A percentile compares a stretch with the other conserved stretches of the same genome.
These are phyloP conservation scores for Vultur gryphus DNA, from an alignment of 2,797 vertebrate species.

Conservation along the genomic window DNA sequence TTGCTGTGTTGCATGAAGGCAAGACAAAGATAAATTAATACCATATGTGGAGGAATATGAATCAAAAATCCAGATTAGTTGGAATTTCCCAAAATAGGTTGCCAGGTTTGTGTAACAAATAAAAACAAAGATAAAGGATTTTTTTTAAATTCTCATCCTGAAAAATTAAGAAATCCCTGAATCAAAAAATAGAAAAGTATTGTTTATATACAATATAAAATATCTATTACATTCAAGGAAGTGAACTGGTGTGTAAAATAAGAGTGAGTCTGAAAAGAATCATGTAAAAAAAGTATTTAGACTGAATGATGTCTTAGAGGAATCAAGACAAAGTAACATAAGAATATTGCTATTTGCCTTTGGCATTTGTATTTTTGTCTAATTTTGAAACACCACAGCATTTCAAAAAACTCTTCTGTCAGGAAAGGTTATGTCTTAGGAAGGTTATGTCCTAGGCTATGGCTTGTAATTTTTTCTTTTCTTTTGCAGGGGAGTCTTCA, in stretches of 20 bases:
- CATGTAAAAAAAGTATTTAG: not conserved
- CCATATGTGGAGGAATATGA: constrained; percentile 66
- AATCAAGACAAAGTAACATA: not conserved
- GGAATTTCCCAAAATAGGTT: constrained; percentile 67
- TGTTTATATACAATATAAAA: not conserved
- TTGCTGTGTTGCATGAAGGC: constrained; percentile 66
- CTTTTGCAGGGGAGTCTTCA: not conserved
- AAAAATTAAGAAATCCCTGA: constrained; percentile 38
- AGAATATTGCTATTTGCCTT: not conserved
- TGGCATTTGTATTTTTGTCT: not conserved
- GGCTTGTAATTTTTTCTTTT: not conserved
- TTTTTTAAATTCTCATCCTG: not conserved
- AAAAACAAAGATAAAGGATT: constrained; percentile 56
- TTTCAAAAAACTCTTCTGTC: not conserved
- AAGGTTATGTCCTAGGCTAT: not conserved
- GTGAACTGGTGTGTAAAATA: not conserved
- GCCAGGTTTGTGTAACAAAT: constrained; percentile 61
- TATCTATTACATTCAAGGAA: not conserved
- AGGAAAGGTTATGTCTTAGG: not conserved
- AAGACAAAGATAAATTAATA: constrained; percentile 69
- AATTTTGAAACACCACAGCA: not conserved
- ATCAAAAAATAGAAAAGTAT: constrained; percentile 8
- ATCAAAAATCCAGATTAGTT: constrained; percentile 65
- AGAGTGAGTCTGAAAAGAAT: not conserved
- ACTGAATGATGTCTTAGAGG: not conserved